These are phyloP conservation scores for Synanthedon myopaeformis DNA, from an alignment of 2,888 invertebrate genomes.

Conservation along the genomic window DNA sequence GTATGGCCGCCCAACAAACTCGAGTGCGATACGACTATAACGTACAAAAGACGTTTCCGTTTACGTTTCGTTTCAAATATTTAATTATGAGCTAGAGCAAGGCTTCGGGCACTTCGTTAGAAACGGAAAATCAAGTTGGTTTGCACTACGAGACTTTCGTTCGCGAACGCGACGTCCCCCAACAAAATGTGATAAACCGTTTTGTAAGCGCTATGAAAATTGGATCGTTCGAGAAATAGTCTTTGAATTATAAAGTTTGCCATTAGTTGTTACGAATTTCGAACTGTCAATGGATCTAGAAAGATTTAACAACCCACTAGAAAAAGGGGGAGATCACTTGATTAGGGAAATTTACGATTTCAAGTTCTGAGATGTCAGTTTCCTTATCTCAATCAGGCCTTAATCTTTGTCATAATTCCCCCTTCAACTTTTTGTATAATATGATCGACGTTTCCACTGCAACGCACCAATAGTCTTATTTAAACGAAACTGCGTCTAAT, in stretches of 20 bases:
- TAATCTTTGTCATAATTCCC: no score
- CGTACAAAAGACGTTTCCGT: conserved; percentile 4
- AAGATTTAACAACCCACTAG: no score
- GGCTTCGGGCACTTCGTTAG: conserved; percentile 6
- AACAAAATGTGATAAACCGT: conserved; percentile 12
- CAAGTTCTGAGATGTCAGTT: no score
- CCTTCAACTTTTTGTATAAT: no score
- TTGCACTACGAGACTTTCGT: neutral
- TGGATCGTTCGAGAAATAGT: neutral
- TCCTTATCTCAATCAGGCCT: no score
- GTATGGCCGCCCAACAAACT: neutral
- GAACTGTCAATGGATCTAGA: neutral
- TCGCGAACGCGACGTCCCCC: neutral
- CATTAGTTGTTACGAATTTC: neutral
- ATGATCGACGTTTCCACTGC: no score
- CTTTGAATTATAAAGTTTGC: neutral
- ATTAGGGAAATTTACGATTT: no score
- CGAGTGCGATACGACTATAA: neutral
- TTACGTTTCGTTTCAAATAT: conserved; percentile 8
- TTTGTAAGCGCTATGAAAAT: conserved; percentile 5
- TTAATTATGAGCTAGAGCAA: conserved; percentile 7
- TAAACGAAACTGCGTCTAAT: no score
- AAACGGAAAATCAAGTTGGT: conserved; percentile 3
- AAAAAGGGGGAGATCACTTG: no score
- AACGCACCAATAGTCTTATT: no score